These are phyloP conservation scores for Brachionus rubens DNA, from an alignment of 1,140 invertebrate species.

Conservation along the genomic window DNA sequence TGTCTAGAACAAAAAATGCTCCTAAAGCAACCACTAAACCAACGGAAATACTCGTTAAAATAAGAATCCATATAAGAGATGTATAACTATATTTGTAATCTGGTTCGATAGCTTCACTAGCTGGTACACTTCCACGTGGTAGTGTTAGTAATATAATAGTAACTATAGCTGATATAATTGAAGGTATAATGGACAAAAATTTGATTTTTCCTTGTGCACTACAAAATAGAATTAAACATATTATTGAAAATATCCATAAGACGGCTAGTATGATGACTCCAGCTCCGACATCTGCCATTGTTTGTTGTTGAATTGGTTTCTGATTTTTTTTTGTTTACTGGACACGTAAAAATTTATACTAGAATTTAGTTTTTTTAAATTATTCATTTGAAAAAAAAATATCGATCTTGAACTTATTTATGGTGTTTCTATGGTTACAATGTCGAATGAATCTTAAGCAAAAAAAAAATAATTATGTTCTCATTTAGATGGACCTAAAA, in stretches of 20 bases:
- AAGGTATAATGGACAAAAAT: conserved; percentile 3
- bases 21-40: neutral
- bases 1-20: conserved; percentile 2
- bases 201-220: conserved; percentile 33
- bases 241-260: conserved; percentile 10
- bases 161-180: neutral
- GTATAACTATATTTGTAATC: conserved; percentile 30
- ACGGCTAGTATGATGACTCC: conserved; percentile 26
- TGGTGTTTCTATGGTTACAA: neutral
- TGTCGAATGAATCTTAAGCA: too few relatives aligned
- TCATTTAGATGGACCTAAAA: too few relatives aligned
- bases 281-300: conserved; percentile 9
- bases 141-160: conserved; percentile 23
- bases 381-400: neutral
- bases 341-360: too few relatives aligned
- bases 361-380: neutral
- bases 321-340: neutral
- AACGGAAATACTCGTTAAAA: conserved; percentile 22
- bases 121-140: neutral
- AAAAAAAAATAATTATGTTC: too few relatives aligned
- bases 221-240: conserved; percentile 13
- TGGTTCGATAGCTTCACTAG: neutral
- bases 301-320: neutral
- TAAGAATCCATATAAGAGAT: conserved; percentile 30
- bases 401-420: conserved; percentile 28